phyloP scores from a whole-genome alignment of 2,888 invertebrate species.

The Xanthostigma xanthostigma region DNA sequence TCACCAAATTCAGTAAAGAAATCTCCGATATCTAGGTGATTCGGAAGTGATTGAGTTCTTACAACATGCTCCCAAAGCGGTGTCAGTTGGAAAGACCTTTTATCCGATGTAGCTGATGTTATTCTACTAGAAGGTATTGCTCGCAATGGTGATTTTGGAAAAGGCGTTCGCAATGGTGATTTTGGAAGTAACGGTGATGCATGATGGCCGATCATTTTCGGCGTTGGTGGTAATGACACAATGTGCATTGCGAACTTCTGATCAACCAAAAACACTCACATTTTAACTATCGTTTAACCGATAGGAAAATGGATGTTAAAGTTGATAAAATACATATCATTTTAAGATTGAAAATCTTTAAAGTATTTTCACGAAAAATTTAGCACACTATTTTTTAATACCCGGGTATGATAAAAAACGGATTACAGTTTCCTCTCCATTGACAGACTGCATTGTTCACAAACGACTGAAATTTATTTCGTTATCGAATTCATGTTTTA shows the following conservation, averaged over 20 bases:
- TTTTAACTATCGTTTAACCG: too few species aligned
- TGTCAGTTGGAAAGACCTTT: slow-evolving; percentile 32
- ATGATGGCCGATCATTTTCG: background rate
- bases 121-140: background rate
- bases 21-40: slow-evolving; percentile 44
- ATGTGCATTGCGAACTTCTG: background rate
- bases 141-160: background rate
- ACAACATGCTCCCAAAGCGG: slow-evolving; percentile 71
- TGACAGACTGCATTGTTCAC: too few species aligned
- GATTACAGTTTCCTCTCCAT: too few species aligned
- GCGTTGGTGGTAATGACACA: background rate
- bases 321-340: too few species aligned
- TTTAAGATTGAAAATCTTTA: too few species aligned
- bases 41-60: slow-evolving; percentile 55
- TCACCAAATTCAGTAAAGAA: slow-evolving; percentile 58
- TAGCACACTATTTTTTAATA: too few species aligned
- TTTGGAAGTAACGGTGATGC: background rate
- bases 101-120: background rate
- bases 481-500: too few species aligned
- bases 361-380: too few species aligned
- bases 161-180: background rate
- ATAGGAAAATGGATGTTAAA: too few species aligned
- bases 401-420: too few species aligned
- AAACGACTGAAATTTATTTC: too few species aligned
- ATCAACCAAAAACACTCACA: too few species aligned